These are phyloP conservation scores for Drosophila punjabiensis DNA, from an alignment of 1,140 invertebrate genomes.

Conservation along the genomic window DNA sequence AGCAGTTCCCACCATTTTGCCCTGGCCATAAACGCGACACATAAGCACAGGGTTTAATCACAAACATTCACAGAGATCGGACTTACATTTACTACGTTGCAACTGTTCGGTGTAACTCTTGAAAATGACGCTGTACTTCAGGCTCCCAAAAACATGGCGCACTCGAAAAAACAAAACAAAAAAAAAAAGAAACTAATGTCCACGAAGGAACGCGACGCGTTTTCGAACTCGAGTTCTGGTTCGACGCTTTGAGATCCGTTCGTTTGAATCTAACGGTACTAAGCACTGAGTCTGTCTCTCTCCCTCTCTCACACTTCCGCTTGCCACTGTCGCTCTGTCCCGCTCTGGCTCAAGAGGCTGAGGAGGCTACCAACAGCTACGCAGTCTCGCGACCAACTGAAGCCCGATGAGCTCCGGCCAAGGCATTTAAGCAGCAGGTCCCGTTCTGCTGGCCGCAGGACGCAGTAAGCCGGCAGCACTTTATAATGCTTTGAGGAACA, in stretches of 20 bases:
- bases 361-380: constrained; percentile 55
- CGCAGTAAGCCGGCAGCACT: constrained; percentile 40
- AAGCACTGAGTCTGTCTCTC: constrained; percentile 1
- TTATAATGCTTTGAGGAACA: constrained; percentile 38
- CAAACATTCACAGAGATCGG: constrained; percentile 4
- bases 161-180: constrained; percentile 3
- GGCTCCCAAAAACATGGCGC: constrained; percentile 3
- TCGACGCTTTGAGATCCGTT: not conserved
- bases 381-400: constrained; percentile 83
- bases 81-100: constrained; percentile 10
- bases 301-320: not conserved
- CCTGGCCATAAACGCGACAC: constrained; percentile 2
- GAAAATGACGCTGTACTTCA: not conserved
- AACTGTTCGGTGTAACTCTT: not conserved
- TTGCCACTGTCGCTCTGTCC: constrained; percentile 8
- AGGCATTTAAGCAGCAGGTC: constrained; percentile 64
- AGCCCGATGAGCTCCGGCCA: constrained; percentile 47
- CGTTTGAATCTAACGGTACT: constrained; percentile 19
- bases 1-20: constrained; percentile 10
- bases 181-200: not conserved
- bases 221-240: not conserved
- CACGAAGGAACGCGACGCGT: not conserved
- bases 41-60: constrained; percentile 6
- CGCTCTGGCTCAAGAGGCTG: constrained; percentile 19
- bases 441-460: constrained; percentile 18